Percentiles rank a stretch among this genome's conserved stretches.
Evolutionary conservation across 2,888 invertebrate species (phyloP).

Genomic region (Drosophila aldrichi): DNA sequence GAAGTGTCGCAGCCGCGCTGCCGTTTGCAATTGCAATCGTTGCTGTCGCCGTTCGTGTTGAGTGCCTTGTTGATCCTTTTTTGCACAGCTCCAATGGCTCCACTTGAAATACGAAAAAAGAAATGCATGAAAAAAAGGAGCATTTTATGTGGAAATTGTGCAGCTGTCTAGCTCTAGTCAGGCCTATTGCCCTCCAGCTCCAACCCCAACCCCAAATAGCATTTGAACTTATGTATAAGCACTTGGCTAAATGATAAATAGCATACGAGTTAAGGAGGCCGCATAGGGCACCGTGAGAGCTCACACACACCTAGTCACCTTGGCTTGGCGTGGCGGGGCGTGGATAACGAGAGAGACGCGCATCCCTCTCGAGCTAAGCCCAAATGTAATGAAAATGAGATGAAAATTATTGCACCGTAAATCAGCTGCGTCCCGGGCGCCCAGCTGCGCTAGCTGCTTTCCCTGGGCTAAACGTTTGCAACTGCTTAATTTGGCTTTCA

Average conservation of each 20-base stretch:
- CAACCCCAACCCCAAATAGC: constrained; percentile 21
- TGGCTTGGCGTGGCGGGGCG: no score
- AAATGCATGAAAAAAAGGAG: constrained; percentile 1
- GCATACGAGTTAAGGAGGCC: constrained; percentile 35
- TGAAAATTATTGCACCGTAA: constrained; percentile 80
- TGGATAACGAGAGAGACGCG: neutral
- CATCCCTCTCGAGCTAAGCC: constrained; percentile 53
- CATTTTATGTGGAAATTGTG: constrained; percentile 43
- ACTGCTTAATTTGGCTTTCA: constrained; percentile 82
- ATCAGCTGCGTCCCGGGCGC: constrained; percentile 55
- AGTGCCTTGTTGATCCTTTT: constrained; percentile 68
- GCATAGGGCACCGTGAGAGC: constrained; percentile 8
- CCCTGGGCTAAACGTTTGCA: constrained; percentile 68
- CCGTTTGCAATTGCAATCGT: constrained; percentile 25
- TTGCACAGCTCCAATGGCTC: constrained; percentile 52
- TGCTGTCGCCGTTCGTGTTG: constrained; percentile 26
- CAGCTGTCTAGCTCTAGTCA: constrained; percentile 43
- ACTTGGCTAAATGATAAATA: constrained; percentile 67
- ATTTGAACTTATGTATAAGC: constrained; percentile 48
- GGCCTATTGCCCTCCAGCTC: constrained; percentile 58
- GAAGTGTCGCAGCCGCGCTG: constrained; percentile 70
- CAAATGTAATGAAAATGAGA: constrained; percentile 80
- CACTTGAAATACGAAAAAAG: constrained; percentile 25
- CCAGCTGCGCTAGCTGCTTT: constrained; percentile 64
- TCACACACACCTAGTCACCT: constrained; percentile 37